Base-by-base conservation (phyloP, 2,797 vertebrate genomes). In the Argyrosomus regius region DNA sequence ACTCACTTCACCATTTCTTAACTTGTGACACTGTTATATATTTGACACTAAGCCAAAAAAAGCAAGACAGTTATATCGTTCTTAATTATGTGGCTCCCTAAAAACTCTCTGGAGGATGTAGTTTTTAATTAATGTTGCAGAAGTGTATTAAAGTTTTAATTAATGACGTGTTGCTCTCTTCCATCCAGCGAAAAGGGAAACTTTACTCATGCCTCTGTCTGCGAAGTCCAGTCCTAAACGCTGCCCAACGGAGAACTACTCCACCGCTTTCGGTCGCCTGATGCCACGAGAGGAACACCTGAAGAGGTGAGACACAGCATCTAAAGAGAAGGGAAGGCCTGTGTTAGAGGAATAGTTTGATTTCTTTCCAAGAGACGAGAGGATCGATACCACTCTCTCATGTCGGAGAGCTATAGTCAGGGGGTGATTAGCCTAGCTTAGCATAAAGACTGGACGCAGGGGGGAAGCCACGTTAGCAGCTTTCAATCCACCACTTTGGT, bases 171-270 rank as follows among this genome's bases (percentile, higher is more conserved):
- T 57, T n/a, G 0, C 0, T 46, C 0, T 58, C 77, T 11, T 64
- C 26, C 64, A 1, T 71, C 16, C 88, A 98, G 97, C 97, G 58
- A 98, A 96, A 87, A 96, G 97, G 91, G 97, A 97, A 77, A 97
- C 96, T 14, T 92, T 99, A 88, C 84, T 98, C 67, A 92, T 86
- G 43, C 97, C 97, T 0, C 77, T 96, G 77, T 96, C 96, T 7
- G 96, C 97, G 28, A 97, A 95, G 48, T 98, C 96, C 86, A 99
- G 98, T 78, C 98, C 98, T 0, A 99, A 99, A 91, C 95, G 98
- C 75, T 97, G 96, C 85, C 98, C 98, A 1, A 95, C 95, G 13
- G 98, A 99, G 87, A 99, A 99, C 85, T 93, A 96, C 82, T 99
- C 98, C 83, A 97, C 97, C 3, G 98, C 97, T 9, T 97, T 99